Base-by-base conservation (phyloP, 2,113 vertebrate species). In the Struthio camelus region DNA sequence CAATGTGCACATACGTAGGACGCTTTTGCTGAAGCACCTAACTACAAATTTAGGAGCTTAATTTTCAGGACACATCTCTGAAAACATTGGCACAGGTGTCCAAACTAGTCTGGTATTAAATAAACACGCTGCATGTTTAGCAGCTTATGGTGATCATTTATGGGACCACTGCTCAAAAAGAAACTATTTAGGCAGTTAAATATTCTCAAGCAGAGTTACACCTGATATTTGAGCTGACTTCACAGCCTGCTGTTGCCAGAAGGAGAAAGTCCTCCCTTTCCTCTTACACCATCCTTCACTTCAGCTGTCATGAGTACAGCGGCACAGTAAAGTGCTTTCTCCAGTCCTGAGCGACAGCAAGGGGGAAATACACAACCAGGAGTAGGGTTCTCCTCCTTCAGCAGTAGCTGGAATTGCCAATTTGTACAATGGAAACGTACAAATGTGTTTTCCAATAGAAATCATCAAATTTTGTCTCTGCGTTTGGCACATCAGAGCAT, bases 381-480 rank as follows among this genome's bases (percentile, higher is more conserved):
- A 88, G 51, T 62, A 64, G 46, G 83, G 67, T 13, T 27, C 58
- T 92, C 76, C 62, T 77, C 64, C 54, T 77, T 62, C 80, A 93
- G 77, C 59, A 65, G 69, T 53, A 70, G 58, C 67, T 65, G 73
- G 62, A 87, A 50, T 34, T 27, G 2, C n/a, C 36, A 18, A 36
- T n/a, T 64, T 64, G 19, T n/a, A n/a, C 9, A 23, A 24, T 1
- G 0, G 38, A 34, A 83, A 34, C 0, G 3, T 25, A 38, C n/a
- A 32, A 66, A 34, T 3, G 22, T 0, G 19, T 62, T 67, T 86
- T 54, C 48, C 3, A 5, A 3, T 4, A n/a, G 40, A 85, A 48
- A 62, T 3, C 2, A 2, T 4, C 0, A 2, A 6, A 30, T 67
- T n/a, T 5, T 53, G 11, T 10, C 25, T 38, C 34, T 23, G 22